Evolutionary conservation across 2,888 invertebrate genomes (phyloP).

Genomic region (Drosophila affinis): DNA sequence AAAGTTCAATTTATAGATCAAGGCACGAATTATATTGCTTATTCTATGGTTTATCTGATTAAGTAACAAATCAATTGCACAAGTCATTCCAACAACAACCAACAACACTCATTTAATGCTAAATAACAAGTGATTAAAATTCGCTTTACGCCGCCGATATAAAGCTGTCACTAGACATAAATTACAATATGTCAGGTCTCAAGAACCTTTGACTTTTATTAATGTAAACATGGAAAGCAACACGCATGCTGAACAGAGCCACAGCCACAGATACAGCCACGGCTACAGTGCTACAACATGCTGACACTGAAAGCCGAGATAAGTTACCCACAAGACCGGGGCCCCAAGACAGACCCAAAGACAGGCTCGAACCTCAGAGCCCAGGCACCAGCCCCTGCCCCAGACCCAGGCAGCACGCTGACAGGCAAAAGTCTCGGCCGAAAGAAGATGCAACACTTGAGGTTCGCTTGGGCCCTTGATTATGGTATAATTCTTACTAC

Average conservation of each 20-base stretch:
- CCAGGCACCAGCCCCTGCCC: slow-evolving; percentile 21
- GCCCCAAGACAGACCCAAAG: slow-evolving; percentile 7
- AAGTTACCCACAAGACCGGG: slow-evolving; percentile 50
- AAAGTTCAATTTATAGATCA: not conserved
- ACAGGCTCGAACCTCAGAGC: slow-evolving; percentile 32
- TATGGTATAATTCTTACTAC: slow-evolving; percentile 51
- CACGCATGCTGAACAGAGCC: slow-evolving; percentile 66
- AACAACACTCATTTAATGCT: slow-evolving; percentile 72
- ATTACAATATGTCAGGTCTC: slow-evolving; percentile 80
- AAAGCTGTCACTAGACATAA: slow-evolving; percentile 79
- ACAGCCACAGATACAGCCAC: not conserved
- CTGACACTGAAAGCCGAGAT: slow-evolving; percentile 69
- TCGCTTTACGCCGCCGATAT: slow-evolving; percentile 71
- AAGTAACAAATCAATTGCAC: slow-evolving; percentile 42
- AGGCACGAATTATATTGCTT: slow-evolving; percentile 10
- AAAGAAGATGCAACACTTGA: slow-evolving; percentile 71
- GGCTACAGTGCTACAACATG: slow-evolving; percentile 38
- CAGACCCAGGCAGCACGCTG: slow-evolving; percentile 44
- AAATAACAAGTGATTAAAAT: slow-evolving; percentile 79
- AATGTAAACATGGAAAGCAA: slow-evolving; percentile 80
- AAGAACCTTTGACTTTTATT: slow-evolving; percentile 79
- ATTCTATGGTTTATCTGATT: slow-evolving; percentile 5
- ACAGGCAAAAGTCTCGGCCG: slow-evolving; percentile 44
- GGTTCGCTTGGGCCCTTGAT: slow-evolving; percentile 51
- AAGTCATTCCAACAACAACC: slow-evolving; percentile 36